Base-by-base conservation (phyloP, 2,888 invertebrate species). In the Coelopa pilipes region DNA sequence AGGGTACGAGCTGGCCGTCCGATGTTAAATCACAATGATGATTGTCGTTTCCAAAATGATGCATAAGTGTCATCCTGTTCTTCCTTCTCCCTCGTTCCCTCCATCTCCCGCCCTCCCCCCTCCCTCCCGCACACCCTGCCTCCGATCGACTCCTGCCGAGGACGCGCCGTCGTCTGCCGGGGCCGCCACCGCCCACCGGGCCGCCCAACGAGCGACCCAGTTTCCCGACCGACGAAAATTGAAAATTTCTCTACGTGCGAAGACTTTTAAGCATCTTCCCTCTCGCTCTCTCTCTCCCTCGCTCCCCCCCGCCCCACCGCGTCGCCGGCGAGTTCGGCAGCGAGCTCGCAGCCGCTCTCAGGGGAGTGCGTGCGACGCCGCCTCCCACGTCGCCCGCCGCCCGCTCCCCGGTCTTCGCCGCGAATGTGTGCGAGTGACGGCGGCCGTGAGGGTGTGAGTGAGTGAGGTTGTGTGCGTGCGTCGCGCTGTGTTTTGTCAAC, bases 161-260 rank as follows among this genome's bases (percentile, higher is more conserved):
- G 15, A 4, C 17, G 11, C 7, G n/a, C 17, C 46, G 19, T 68
- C 71, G 19, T 59, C 46, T 67, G 57, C 10, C 34, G 63, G 12
- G 65, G 24, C 12, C 59, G 34, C 7, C 34, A 34, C n/a, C 34
- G 34, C 34, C 34, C 34, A 34, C 34, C 34, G 45, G 57, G 47
- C 59, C 55, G 19, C 57, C 17, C 24, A 62, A 15, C 45, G 62
- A 15, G 34, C 70, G 76, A 75, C 76, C 75, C 76, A 75, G 74
- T 77, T 75, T 59, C 62, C 10, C 72, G 19, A 59, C 72, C 49
- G 24, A 57, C 13, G 75, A 70, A 75, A 75, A 75, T 75, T 75
- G 75, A 73, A 73, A 34, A 75, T 66, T 73, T 68, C 67, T 71
- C 50, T 70, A 73, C 75, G 73, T 75, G 73, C 67, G 71, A 71